A percentile compares a stretch with the other conserved stretches of the same genome.
Evolutionary conservation across 2,888 invertebrate genomes (phyloP).

Genomic region (Marronus borbonicus): DNA sequence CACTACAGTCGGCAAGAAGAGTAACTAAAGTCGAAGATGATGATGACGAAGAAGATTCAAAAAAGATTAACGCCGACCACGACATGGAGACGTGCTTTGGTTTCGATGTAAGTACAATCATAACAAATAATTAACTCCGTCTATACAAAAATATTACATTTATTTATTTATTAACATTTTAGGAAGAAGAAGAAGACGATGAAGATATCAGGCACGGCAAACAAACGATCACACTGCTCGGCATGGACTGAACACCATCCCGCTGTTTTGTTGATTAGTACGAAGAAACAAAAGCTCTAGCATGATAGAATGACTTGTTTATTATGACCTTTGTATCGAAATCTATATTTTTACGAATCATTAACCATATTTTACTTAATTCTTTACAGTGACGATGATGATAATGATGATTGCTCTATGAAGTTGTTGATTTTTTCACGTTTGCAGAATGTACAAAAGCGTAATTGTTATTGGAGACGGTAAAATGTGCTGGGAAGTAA

Average conservation of each 20-base stretch:
- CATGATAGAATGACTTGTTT: slow-evolving; percentile 24
- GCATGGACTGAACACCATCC: slow-evolving; percentile 61
- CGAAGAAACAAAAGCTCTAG: not conserved
- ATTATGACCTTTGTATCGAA: slow-evolving; percentile 38
- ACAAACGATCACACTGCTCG: slow-evolving; percentile 66
- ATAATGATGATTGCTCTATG: slow-evolving; percentile 4
- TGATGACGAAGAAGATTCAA: slow-evolving; percentile 59
- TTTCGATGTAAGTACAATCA: slow-evolving; percentile 77
- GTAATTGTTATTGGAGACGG: slow-evolving; percentile 4
- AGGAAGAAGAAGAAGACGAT: slow-evolving; percentile 70
- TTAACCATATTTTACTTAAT: slow-evolving; percentile 11
- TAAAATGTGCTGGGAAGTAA: not conserved
- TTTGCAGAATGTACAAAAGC: slow-evolving; percentile 26
- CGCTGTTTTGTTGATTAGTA: not conserved
- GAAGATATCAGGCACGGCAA: slow-evolving; percentile 61
- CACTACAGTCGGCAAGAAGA: slow-evolving; percentile 67
- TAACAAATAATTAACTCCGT: too few relatives aligned
- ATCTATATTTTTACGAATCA: slow-evolving; percentile 5
- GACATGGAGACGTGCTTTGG: slow-evolving; percentile 89
- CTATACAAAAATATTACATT: slow-evolving; percentile 31
- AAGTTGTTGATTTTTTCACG: slow-evolving; percentile 22
- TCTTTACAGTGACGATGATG: slow-evolving; percentile 1
- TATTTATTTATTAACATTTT: slow-evolving; percentile 52
- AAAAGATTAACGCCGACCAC: slow-evolving; percentile 72
- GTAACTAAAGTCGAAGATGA: slow-evolving; percentile 63